Percentiles rank a stretch among this genome's conserved stretches.
Conservation (phyloP, 2,113 vertebrate species). For the Psilopsiagon aymara region DNA sequence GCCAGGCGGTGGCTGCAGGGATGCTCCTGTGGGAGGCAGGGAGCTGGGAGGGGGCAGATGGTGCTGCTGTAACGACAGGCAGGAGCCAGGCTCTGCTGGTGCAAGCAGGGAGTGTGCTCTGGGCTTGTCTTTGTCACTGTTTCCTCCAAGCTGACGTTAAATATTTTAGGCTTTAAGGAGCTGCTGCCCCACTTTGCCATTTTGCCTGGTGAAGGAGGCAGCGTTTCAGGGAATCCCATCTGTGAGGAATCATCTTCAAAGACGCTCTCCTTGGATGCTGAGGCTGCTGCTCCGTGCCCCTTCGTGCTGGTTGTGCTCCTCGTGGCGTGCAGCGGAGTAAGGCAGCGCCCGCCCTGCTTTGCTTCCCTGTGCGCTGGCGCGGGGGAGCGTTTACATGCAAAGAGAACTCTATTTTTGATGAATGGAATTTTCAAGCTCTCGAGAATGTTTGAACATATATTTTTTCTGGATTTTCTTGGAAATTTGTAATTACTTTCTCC, state of each 20-base stretch:
- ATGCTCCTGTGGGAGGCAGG: not conserved
- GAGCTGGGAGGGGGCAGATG: not conserved
- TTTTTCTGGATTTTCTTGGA: not conserved
- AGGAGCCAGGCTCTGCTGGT: rapidly evolving
- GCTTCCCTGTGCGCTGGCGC: not conserved
- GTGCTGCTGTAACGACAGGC: rapidly evolving
- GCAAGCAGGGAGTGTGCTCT: not conserved
- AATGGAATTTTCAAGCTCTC: rapidly evolving
- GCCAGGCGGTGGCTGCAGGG: not conserved
- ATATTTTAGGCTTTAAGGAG: not conserved
- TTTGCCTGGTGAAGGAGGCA: not conserved
- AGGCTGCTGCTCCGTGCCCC: not conserved
- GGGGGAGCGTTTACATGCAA: not conserved
- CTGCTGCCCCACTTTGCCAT: not conserved
- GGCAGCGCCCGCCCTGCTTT: not conserved
- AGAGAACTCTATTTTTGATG: not conserved
- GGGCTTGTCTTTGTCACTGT: not conserved
- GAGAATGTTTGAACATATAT: not conserved
- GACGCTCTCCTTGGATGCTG: not conserved
- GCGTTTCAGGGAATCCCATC: not conserved
- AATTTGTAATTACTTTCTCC: not conserved
- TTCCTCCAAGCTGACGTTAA: not conserved
- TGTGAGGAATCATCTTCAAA: not conserved
- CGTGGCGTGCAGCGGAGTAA: not conserved
- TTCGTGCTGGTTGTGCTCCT: not conserved